Evolutionary conservation across 2,888 invertebrate genomes (phyloP).

Genomic region (Parthenolecanium corni): DNA sequence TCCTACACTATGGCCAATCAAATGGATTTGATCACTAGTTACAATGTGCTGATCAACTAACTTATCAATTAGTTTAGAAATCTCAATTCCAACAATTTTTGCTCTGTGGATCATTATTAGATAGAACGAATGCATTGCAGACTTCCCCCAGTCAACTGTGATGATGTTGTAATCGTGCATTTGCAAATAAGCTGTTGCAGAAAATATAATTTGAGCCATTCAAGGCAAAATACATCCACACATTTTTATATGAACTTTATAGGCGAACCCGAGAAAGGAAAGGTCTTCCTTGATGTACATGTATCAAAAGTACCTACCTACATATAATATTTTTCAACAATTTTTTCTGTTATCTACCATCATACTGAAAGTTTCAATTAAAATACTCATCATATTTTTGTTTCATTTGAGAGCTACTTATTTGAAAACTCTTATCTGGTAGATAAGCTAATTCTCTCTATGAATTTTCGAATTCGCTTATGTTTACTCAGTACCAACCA

Average conservation of each 20-base stretch:
- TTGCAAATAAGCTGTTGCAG: constrained; percentile 39
- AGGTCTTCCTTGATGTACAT: too few relatives aligned
- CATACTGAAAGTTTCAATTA: too few relatives aligned
- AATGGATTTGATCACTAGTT: constrained; percentile 33
- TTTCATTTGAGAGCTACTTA: too few relatives aligned
- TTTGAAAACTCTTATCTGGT: too few relatives aligned
- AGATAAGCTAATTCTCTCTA: too few relatives aligned
- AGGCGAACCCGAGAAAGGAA: background rate
- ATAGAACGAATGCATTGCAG: constrained; percentile 35
- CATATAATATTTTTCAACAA: too few relatives aligned
- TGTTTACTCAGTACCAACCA: constrained; percentile 18
- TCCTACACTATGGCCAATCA: constrained; percentile 33
- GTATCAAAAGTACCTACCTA: too few relatives aligned
- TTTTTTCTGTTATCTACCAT: too few relatives aligned
- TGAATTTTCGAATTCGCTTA: too few relatives aligned
- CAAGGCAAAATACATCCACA: background rate
- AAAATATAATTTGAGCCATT: too few relatives aligned
- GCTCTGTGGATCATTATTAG: constrained; percentile 31
- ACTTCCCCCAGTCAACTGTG: constrained; percentile 42
- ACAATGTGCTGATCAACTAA: constrained; percentile 35
- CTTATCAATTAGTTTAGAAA: constrained; percentile 37
- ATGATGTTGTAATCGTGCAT: constrained; percentile 42
- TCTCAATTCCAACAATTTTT: constrained; percentile 32
- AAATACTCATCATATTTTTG: too few relatives aligned
- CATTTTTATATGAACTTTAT: background rate